Base-by-base conservation (phyloP, 2,797 vertebrate genomes). In the Tympanoctomys barrerae region DNA sequence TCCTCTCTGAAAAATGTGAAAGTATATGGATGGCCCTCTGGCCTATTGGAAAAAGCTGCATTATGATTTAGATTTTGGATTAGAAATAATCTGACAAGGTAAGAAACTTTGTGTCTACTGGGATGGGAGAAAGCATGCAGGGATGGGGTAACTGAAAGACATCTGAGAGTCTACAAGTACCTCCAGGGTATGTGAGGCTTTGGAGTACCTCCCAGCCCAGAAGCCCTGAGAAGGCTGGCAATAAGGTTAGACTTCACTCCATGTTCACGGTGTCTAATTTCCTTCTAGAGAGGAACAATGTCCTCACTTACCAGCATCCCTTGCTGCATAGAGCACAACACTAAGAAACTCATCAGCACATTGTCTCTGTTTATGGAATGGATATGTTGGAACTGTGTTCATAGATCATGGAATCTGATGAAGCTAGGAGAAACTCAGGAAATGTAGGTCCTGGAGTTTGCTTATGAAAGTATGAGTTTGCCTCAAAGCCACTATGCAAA, bases 311-410 rank as follows among this genome's bases (percentile, higher is more conserved):
- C 66, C 85, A 71, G 21, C 71, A 75, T 78, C 14, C 33, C 70
- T 96, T 7, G 7, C 2, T n/a, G 54, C 52, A 64, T 1, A 59
- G 78, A 83, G 66, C 24, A 28, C 7, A 81, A 61, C 28, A 42
- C 21, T 68, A 91, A 61, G 46, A 31, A 95, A 33, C 75, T 68
- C 52, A 46, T 52, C 54, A 71, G 70, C 83, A 64, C 28, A 2
- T 33, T 78, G 8, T 92, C 78, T 80, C 3, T 93, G 46, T 92
- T 97, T 90, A 91, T 49, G 85, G 42, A 93, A 33, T 78, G 71
- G 57, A 49, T 90, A 42, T 91, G 77, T 39, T 81, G 61, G 49
- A 92, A 59, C 68, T 91, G 49, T 28, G 5, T 91, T 87, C 84
- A 82, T 6, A 66, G 62, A 79, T n/a, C 14, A 39, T 54, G 87